Conservation (phyloP, 2,797 vertebrate species). For the Myotis daubentonii region DNA sequence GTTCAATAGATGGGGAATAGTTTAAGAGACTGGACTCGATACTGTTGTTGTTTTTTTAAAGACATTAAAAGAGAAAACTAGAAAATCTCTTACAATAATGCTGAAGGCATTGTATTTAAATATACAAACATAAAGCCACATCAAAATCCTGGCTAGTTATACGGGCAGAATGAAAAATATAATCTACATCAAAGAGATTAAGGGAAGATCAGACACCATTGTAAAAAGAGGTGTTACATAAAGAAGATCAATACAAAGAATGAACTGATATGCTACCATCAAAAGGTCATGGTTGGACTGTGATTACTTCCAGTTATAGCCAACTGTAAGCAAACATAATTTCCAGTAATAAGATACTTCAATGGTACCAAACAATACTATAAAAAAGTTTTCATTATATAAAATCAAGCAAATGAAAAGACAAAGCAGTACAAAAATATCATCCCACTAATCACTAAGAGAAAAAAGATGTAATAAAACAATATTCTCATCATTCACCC, state of each 20-base stretch:
- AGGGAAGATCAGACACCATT: constrained; percentile 33
- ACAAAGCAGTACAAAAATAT: constrained; percentile 65
- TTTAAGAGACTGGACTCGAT: not conserved
- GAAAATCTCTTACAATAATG: constrained; percentile 48
- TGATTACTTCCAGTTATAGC: constrained; percentile 18
- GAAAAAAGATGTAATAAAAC: constrained; percentile 66
- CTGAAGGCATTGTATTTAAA: constrained; percentile 48
- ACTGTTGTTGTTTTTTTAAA: not conserved
- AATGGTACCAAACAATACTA: constrained; percentile 18
- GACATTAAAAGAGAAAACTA: constrained; percentile 43
- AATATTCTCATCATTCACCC: constrained; percentile 52
- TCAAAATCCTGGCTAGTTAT: constrained; percentile 31
- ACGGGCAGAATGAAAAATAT: constrained; percentile 58
- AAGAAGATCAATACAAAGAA: constrained; percentile 48
- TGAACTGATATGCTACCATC: constrained; percentile 24
- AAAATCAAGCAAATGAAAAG: constrained; percentile 63
- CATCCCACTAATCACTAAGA: constrained; percentile 22
- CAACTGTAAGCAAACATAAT: constrained; percentile 37
- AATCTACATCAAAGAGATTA: constrained; percentile 41
- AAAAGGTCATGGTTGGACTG: not conserved
- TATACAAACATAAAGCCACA: constrained; percentile 59
- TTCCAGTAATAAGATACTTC: constrained; percentile 53
- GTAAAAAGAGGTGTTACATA: constrained; percentile 22
- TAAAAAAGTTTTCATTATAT: constrained; percentile 42
- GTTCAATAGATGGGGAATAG: not conserved